Evolutionary conservation across 35 echinoderm and acorn worm species (phyloP).

Genomic region (Amphiura filiformis): DNA sequence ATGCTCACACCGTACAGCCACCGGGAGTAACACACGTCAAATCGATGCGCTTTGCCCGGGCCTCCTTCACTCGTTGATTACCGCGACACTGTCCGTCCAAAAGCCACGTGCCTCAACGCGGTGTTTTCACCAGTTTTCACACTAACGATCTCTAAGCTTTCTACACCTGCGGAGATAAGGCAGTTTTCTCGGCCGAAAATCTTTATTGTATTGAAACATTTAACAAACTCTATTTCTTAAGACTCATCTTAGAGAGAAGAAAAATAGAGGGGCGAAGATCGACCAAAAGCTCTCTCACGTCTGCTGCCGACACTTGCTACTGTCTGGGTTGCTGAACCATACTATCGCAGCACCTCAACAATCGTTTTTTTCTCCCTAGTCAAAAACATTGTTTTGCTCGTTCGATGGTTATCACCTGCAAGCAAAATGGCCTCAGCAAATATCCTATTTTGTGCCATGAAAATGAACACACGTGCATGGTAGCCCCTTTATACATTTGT

Average conservation of each 20-base stretch:
- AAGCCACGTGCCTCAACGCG: neutral
- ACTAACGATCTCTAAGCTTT: neutral
- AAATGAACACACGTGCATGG: conserved; percentile 4
- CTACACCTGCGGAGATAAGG: conserved; percentile 4
- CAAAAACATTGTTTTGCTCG: neutral
- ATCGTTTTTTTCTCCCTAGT: conserved; percentile 5
- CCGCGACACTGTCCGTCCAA: neutral
- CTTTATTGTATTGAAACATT: conserved; percentile 8
- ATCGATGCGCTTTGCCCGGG: conserved; percentile 8
- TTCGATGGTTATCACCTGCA: neutral
- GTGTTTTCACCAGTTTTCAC: neutral
- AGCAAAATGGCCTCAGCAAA: conserved; percentile 3
- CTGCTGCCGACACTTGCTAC: no score
- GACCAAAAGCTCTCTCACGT: no score
- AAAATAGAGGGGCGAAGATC: neutral
- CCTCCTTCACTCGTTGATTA: neutral
- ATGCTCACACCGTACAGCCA: neutral
- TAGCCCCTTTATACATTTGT: neutral
- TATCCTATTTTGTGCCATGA: neutral
- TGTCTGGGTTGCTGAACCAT: neutral
- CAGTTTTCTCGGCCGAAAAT: conserved; percentile 11
- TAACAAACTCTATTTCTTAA: neutral
- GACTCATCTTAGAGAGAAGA: neutral
- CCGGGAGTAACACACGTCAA: neutral
- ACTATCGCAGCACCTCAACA: neutral